Base-by-base conservation (phyloP, 2,113 vertebrate genomes). In the Corythornis cristatus region DNA sequence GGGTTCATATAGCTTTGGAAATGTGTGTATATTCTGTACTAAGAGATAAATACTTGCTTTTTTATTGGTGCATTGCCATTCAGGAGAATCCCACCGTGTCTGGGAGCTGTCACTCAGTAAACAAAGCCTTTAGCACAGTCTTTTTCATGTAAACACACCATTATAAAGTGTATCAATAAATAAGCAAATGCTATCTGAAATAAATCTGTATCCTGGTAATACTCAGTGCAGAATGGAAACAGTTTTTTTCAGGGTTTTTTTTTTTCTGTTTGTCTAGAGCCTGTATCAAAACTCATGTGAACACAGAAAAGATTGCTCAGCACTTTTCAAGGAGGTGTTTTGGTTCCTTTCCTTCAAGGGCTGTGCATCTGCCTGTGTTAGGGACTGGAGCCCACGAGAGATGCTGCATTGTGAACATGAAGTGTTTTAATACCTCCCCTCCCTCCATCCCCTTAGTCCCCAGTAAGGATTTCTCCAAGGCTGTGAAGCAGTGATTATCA, bases 291-390 rank as follows among this genome's bases (percentile, higher is more conserved):
- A 94, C 74, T 96, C 83, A 97, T 83, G 81, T 93, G 80, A 96
- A 88, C 81, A 88, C 94, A 94, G 93, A 94, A 96, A 97, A 98
- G 96, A 97, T 97, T 97, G 96, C 97, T 96, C 94, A 96, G 97
- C 95, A 72, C 57, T 96, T 94, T 85, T 74, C 62, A 74, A 95
- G 91, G 80, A 93, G 86, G 67, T 93, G 90, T 95, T 87, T 90
- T 73, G 66, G 70, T 91, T 97, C 51, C 89, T 95, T 76, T 95
- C 88, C 73, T 91, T 93, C 94, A 93, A 96, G 93, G 50, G 25
- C 51, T 46, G 10, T 72, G 46, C 48, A 93, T 91, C 85, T 93
- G 94, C 95, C 84, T 96, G 35, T 90, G 87, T 91, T 66, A 82
- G 67, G 75, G 73, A 96, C 97, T 86, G 89, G 96, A 98, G 95